Evolutionary conservation across 2,888 invertebrate species (phyloP).

Genomic region (Antheraea yamamai): DNA sequence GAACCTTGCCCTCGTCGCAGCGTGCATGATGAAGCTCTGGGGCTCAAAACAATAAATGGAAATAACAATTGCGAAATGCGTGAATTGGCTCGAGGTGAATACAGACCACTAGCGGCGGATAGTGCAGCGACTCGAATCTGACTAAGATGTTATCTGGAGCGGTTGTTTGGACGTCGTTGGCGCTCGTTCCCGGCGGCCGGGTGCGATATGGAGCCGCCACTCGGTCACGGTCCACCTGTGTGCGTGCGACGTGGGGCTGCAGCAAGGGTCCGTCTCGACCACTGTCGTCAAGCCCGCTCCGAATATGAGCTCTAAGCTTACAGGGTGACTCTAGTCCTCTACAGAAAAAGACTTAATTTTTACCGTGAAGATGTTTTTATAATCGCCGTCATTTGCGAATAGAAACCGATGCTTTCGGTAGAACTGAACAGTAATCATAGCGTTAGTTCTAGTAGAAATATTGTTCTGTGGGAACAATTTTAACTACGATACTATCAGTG

Average conservation of each 20-base stretch:
- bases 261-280: constrained; percentile 71
- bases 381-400: constrained; percentile 58
- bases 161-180: constrained; percentile 85
- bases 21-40: constrained; percentile 74
- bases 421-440: constrained; percentile 54
- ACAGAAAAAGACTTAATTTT: constrained; percentile 20
- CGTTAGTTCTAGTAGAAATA: constrained; percentile 48
- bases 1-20: constrained; percentile 72
- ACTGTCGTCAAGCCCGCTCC: constrained; percentile 77
- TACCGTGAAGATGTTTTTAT: constrained; percentile 23
- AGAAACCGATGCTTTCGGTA: constrained; percentile 42
- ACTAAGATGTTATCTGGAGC: constrained; percentile 89
- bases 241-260: constrained; percentile 46
- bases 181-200: constrained; percentile 74
- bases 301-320: constrained; percentile 72
- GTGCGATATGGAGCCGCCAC: constrained; percentile 63
- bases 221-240: constrained; percentile 49
- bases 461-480: constrained; percentile 24
- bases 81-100: constrained; percentile 83
- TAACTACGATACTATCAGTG: constrained; percentile 42
- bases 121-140: constrained; percentile 84
- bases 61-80: constrained; percentile 91
- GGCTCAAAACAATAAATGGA: constrained; percentile 86
- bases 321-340: constrained; percentile 23
- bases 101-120: constrained; percentile 77